Base-by-base conservation (phyloP, 2,888 invertebrate species). In the Plagiodera versicolora region DNA sequence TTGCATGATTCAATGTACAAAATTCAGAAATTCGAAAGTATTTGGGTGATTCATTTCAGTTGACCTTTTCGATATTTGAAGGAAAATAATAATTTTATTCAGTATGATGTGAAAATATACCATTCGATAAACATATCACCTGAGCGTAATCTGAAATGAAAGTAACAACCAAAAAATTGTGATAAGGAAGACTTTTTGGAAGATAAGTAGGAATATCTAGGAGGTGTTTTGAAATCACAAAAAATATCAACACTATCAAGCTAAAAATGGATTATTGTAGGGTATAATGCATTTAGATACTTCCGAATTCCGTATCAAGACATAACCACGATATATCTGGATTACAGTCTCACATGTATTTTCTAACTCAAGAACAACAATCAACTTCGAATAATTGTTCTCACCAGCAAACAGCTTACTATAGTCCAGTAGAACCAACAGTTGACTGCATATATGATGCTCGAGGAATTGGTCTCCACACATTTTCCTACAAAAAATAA, bases 401-500 rank as follows among this genome's bases (percentile, higher is more conserved):
- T 46, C 48, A 56, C 49, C 52, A 67, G 18, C 44, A 58, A 47
- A 49, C 51, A 60, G 46, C 57, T 55, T 30, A 58, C 19, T 39
- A 64, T 2, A 45, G 53, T 56, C 53, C 52, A 63, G 61, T 63
- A 20, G 18, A 60, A 60, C 63, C 62, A 57, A 62, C 63, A 60
- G 47, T 53, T 64, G 24, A 56, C 28, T 30, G 56, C 44, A 50
- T 54, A 46, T 28, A 56, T 44, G 65, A 56, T 65, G 57, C 70
- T 59, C 52, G 72, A 77, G 65, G 75, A 75, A 68, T 79, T 83
- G 53, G 80, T 80, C 73, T 83, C 83, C 72, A 83, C 84, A 80
- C 89, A 89, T 78, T 88, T 87, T 71, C 88, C 88, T 88, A 82
- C 4, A 81, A 82, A 69, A 67, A 18, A 46, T n/a, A n/a, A n/a